Percentiles rank a stretch among this genome's conserved stretches.
Evolutionary conservation across 1,140 invertebrate species (phyloP).

Genomic region (Hylaeus volcanicus): DNA sequence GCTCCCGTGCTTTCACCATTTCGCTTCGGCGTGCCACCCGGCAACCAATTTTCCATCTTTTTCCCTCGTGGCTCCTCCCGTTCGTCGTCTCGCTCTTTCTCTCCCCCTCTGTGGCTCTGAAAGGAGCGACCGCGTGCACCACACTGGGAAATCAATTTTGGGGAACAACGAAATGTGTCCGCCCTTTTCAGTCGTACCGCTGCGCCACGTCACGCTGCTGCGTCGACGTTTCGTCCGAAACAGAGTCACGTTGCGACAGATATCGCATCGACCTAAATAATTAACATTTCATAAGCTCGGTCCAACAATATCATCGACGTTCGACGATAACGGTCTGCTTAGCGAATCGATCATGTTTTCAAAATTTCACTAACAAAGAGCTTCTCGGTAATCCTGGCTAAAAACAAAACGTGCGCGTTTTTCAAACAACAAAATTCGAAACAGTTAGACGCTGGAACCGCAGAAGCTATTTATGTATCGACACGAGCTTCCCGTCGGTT

Average conservation of each 20-base stretch:
- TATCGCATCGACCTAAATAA: neutral
- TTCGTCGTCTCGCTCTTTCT: neutral
- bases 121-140: slow-evolving; percentile 23
- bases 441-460: too few species aligned
- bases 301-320: neutral
- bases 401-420: neutral
- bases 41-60: slow-evolving; percentile 30
- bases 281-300: neutral
- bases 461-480: neutral
- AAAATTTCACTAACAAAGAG: neutral
- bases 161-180: slow-evolving; percentile 35
- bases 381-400: neutral
- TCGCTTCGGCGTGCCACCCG: slow-evolving; percentile 21
- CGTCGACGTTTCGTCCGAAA: slow-evolving; percentile 10
- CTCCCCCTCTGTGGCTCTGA: neutral
- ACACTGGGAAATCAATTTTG: slow-evolving; percentile 49
- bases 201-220: neutral
- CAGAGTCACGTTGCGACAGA: neutral
- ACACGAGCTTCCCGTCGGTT: slow-evolving; percentile 12
- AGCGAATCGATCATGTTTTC: neutral
- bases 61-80: neutral
- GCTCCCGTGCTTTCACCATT: slow-evolving; percentile 29
- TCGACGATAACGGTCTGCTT: neutral
- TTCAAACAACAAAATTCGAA: too few species aligned
- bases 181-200: slow-evolving; percentile 19